phyloP scores from a whole-genome alignment of 1,140 invertebrate species.

The Aphidius gifuensis region DNA sequence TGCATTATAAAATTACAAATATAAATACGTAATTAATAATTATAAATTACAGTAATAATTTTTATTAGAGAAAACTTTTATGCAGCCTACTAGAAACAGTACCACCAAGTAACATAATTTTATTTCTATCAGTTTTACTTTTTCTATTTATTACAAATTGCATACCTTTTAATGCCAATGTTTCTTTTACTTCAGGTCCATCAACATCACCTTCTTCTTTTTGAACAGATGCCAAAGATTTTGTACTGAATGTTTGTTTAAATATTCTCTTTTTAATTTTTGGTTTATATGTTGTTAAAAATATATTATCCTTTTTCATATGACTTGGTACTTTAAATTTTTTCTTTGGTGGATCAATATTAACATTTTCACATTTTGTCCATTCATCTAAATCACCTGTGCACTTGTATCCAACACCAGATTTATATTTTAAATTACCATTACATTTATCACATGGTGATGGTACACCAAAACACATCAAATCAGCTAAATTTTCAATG shows the following conservation, averaged over 20 bases:
- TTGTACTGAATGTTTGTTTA: conserved; percentile 56
- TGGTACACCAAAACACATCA: conserved; percentile 84
- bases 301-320: conserved; percentile 60
- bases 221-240: conserved; percentile 54
- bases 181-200: conserved; percentile 59
- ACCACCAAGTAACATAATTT: conserved; percentile 75
- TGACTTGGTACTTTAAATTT: conserved; percentile 71
- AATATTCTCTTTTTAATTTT: conserved; percentile 65
- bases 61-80: conserved; percentile 43
- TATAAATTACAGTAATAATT: too few species aligned
- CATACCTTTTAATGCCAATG: conserved; percentile 73
- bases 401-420: conserved; percentile 74
- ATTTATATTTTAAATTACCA: conserved; percentile 70
- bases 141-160: conserved; percentile 74
- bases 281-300: conserved; percentile 69
- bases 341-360: conserved; percentile 70
- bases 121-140: conserved; percentile 59
- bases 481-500: conserved; percentile 75
- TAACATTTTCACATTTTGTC: conserved; percentile 79
- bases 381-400: conserved; percentile 83
- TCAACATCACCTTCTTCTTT: conserved; percentile 58
- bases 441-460: conserved; percentile 78
- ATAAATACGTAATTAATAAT: too few species aligned
- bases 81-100: conserved; percentile 66
- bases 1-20: too few species aligned